Conservation (phyloP, 1,140 invertebrate species). For the Cardiocondyla obscurior region DNA sequence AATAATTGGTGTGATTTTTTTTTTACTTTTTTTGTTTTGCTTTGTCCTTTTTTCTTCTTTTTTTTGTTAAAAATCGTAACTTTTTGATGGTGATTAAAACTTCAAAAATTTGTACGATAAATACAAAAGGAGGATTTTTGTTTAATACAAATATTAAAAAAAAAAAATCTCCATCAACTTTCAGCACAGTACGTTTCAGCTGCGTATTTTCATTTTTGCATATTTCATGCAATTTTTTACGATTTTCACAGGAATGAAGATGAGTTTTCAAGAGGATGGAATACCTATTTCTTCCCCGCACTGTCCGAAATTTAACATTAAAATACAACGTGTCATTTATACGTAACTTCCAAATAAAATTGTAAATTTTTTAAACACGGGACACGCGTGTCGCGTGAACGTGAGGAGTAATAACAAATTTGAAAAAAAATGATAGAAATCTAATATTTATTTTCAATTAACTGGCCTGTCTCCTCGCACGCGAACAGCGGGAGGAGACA, state of each 20-base stretch:
- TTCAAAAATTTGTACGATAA: neutral
- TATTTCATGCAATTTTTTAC: neutral
- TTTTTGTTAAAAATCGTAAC: no score
- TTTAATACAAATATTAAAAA: neutral
- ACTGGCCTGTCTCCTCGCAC: neutral
- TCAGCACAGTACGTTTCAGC: neutral
- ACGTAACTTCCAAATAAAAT: neutral
- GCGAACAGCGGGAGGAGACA: neutral
- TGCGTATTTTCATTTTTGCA: neutral
- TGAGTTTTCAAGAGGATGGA: neutral
- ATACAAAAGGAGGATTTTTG: neutral
- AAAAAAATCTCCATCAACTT: neutral
- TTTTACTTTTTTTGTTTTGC: no score
- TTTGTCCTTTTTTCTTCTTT: no score
- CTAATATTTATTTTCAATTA: neutral
- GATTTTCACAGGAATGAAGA: neutral
- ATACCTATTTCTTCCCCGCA: neutral
- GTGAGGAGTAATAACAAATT: no score
- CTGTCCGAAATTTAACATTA: neutral
- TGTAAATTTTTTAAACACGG: neutral
- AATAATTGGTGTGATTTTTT: no score
- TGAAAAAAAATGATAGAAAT: neutral
- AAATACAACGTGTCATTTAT: neutral
- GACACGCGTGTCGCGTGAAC: neutral
- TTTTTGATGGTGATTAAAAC: neutral